These are phyloP conservation scores for Lamprologus callipterus DNA, from an alignment of 2,113 vertebrate genomes.

Conservation along the genomic window DNA sequence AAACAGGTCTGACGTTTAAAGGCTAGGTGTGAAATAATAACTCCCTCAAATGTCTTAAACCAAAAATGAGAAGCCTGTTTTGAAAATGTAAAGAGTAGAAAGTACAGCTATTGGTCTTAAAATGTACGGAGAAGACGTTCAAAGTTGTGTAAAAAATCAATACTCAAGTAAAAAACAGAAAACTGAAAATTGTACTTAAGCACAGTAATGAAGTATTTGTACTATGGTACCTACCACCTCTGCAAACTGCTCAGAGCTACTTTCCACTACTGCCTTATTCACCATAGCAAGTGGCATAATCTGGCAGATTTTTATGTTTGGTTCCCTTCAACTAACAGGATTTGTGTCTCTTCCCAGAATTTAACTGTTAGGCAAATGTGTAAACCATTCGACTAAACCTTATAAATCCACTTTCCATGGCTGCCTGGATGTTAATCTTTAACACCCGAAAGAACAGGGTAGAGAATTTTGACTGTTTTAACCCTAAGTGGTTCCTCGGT, in stretches of 20 bases:
- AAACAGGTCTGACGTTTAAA: background rate
- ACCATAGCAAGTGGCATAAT: background rate
- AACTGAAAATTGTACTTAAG: background rate
- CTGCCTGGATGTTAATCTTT: background rate
- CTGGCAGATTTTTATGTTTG: background rate
- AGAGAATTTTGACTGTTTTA: background rate
- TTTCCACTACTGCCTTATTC: background rate
- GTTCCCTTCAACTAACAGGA: background rate
- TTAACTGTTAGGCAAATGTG: background rate
- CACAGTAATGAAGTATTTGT: background rate
- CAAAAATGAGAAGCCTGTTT: background rate
- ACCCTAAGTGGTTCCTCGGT: background rate
- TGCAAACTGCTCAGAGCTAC: background rate
- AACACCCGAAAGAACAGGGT: background rate
- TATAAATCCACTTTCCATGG: background rate
- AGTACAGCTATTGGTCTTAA: background rate
- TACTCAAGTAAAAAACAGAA: background rate
- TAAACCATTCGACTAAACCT: background rate
- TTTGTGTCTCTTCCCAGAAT: background rate
- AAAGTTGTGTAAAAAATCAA: background rate
- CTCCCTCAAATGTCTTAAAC: background rate
- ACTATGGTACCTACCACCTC: background rate
- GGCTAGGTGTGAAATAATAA: background rate
- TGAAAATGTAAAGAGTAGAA: background rate
- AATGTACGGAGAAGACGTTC: background rate